A percentile compares a stretch with the other conserved stretches of the same genome.
These are phyloP conservation scores for Itoplectis maculator DNA, from an alignment of 2,888 invertebrate genomes.

Conservation along the genomic window DNA sequence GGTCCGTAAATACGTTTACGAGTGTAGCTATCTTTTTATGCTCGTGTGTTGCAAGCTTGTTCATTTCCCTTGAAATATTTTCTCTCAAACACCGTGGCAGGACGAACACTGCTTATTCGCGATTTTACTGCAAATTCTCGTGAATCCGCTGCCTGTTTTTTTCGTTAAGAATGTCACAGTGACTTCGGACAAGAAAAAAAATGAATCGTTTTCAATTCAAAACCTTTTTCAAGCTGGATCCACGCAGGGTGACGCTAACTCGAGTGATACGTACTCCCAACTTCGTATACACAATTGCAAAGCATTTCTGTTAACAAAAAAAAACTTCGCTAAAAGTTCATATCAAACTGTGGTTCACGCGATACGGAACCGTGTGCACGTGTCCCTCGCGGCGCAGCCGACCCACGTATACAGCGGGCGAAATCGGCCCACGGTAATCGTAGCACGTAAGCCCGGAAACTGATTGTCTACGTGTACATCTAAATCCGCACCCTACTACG, in stretches of 20 bases:
- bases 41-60: too few species aligned
- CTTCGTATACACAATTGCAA: neutral
- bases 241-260: neutral
- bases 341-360: neutral
- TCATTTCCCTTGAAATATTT: too few species aligned
- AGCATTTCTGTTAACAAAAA: neutral
- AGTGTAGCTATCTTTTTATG: too few species aligned
- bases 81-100: too few species aligned
- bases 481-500: constrained; percentile 14
- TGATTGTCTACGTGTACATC: constrained; percentile 17
- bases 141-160: too few species aligned
- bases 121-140: too few species aligned
- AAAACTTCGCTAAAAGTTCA: neutral
- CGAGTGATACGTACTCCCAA: neutral
- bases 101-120: too few species aligned
- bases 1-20: neutral
- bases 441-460: constrained; percentile 8
- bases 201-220: neutral
- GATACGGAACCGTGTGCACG: neutral
- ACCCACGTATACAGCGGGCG: neutral
- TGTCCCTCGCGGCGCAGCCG: neutral
- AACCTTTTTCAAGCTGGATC: neutral
- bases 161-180: neutral
- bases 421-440: neutral
- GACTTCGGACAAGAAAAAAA: too few species aligned